These are phyloP conservation scores for Pachydiplax longipennis DNA, from an alignment of 2,888 invertebrate species.

Conservation along the genomic window DNA sequence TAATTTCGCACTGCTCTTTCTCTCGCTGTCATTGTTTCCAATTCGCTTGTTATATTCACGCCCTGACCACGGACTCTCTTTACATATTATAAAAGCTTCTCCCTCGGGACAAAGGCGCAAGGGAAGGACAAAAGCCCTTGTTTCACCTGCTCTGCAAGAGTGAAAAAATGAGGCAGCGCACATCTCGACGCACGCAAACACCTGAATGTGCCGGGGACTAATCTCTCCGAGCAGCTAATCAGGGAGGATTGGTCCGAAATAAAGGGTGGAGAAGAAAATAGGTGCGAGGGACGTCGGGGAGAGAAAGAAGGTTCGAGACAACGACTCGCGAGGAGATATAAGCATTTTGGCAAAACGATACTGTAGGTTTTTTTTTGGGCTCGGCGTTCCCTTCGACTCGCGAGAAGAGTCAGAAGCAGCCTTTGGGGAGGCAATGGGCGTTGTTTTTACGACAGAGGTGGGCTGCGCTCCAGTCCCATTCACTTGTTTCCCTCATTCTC, in stretches of 20 bases:
- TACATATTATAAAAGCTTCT: slow-evolving; percentile 8
- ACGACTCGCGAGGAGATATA: neutral
- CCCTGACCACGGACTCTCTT: slow-evolving; percentile 15
- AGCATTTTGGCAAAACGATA: neutral
- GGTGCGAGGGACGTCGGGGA: neutral
- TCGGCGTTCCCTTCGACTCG: neutral
- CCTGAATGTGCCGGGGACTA: slow-evolving; percentile 15
- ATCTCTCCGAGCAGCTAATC: slow-evolving; percentile 34
- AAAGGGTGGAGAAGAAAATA: neutral
- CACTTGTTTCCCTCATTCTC: neutral
- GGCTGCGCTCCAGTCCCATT: neutral
- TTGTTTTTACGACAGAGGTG: neutral
- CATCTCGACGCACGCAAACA: neutral
- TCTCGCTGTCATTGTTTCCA: neutral
- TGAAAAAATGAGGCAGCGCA: neutral
- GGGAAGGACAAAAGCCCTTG: neutral
- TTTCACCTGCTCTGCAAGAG: slow-evolving; percentile 1
- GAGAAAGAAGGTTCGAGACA: neutral
- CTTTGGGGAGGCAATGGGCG: neutral
- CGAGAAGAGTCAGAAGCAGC: neutral
- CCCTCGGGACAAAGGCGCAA: neutral
- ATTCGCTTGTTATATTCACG: neutral
- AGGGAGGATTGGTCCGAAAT: slow-evolving; percentile 18
- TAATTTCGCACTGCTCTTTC: neutral
- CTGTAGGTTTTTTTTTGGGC: neutral